Evolutionary conservation across 35 echinoderm and acorn worm genomes (phyloP).

Genomic region (Apostichopus parvimensis): DNA sequence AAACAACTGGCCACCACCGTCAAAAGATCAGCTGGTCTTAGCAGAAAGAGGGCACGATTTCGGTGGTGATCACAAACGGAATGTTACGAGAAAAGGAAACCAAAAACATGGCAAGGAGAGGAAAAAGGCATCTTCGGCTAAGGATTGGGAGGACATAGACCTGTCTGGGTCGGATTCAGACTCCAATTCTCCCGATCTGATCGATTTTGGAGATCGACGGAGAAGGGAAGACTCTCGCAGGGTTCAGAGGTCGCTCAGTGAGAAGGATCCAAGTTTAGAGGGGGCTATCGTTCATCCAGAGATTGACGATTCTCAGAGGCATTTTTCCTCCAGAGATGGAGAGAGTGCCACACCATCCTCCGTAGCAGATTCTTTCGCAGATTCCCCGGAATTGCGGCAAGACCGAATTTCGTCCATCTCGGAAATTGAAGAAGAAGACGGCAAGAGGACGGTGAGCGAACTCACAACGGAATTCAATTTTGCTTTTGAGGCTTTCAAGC

Average conservation of each 20-base stretch:
- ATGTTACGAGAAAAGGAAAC: background rate
- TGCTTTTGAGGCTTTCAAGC: constrained; percentile 72
- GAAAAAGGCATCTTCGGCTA: background rate
- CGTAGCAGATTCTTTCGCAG: constrained; percentile 8
- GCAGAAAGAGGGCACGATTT: constrained; percentile 14
- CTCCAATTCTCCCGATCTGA: constrained; percentile 20
- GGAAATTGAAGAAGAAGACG: constrained; percentile 30
- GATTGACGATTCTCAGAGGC: constrained; percentile 2
- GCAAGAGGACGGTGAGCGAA: constrained; percentile 6
- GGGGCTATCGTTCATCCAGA: constrained; percentile 27
- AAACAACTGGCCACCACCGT: background rate
- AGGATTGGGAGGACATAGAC: constrained; percentile 52
- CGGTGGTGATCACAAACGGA: background rate
- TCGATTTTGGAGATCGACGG: constrained; percentile 47
- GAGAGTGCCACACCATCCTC: background rate
- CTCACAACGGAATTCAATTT: constrained; percentile 67
- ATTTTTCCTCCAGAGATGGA: background rate
- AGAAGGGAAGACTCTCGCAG: background rate
- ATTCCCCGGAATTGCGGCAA: background rate
- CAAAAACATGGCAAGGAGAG: background rate
- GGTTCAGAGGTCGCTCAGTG: background rate
- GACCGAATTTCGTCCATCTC: constrained; percentile 5
- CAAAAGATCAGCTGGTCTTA: constrained; percentile 38
- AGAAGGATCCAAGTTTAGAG: constrained; percentile 44
- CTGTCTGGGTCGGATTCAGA: constrained; percentile 30